phyloP scores from a whole-genome alignment of 2,797 vertebrate genomes.

The Lycodopsis pacificus region DNA sequence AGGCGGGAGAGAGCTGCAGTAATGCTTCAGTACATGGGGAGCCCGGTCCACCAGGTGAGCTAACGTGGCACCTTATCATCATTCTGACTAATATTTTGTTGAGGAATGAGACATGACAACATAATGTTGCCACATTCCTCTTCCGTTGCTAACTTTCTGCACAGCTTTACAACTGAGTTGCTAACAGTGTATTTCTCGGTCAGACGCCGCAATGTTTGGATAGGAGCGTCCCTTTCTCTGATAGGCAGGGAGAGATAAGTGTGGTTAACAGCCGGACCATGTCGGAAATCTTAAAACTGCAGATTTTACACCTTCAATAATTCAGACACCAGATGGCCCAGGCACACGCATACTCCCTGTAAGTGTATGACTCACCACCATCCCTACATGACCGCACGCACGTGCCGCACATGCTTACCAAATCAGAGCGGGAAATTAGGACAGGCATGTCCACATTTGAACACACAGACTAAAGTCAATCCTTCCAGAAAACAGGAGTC shows the following conservation, averaged over 20 bases:
- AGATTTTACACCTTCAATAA: constrained; percentile 82
- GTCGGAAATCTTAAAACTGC: constrained; percentile 76
- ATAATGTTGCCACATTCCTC: background rate
- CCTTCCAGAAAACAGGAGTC: constrained; percentile 17
- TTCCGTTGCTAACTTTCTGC: background rate
- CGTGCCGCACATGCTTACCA: constrained; percentile 45
- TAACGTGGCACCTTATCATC: background rate
- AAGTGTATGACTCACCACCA: constrained; percentile 79
- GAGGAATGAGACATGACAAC: background rate
- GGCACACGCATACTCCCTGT: constrained; percentile 60
- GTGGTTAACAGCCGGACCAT: constrained; percentile 62
- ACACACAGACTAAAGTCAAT: background rate
- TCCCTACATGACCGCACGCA: constrained; percentile 20
- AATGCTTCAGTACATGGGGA: background rate
- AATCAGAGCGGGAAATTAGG: constrained; percentile 49
- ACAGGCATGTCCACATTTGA: constrained; percentile 37
- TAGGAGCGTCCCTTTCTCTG: constrained; percentile 39
- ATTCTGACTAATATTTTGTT: background rate
- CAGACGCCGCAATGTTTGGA: constrained; percentile 50
- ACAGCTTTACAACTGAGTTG: constrained; percentile 10
- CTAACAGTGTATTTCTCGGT: constrained; percentile 64
- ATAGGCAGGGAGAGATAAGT: constrained; percentile 46
- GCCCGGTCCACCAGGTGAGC: background rate
- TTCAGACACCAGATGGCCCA: constrained; percentile 80
- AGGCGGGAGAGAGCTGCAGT: background rate